phyloP scores from a whole-genome alignment of 2,113 vertebrate species.

The Lagenorhynchus albirostris region DNA sequence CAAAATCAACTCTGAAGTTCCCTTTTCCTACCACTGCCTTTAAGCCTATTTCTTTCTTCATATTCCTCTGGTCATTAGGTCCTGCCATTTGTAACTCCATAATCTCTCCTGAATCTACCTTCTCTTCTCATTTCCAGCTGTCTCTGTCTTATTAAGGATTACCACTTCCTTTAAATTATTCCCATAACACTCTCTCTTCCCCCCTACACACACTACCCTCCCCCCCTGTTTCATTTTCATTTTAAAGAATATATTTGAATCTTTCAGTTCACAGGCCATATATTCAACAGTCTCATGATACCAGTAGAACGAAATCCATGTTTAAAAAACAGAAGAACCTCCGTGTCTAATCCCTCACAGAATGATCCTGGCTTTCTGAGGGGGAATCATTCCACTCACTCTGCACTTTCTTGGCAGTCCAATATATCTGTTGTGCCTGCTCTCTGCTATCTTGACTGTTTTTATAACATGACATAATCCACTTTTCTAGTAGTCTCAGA shows the following conservation, averaged over 20 bases:
- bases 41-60: neutral
- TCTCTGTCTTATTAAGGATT: neutral
- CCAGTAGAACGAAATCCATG: neutral
- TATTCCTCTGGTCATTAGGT: neutral
- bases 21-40: neutral
- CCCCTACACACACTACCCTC: neutral
- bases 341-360: neutral
- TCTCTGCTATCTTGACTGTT: neutral
- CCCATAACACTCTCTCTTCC: neutral
- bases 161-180: neutral
- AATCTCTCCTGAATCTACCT: neutral
- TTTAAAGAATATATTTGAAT: neutral
- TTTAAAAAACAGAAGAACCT: neutral
- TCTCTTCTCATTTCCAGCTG: neutral
- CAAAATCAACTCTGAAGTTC: neutral
- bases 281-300: neutral
- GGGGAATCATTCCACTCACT: neutral
- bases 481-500: neutral
- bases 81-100: neutral
- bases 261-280: neutral
- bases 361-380: neutral
- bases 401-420: neutral
- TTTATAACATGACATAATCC: neutral
- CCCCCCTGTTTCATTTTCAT: neutral
- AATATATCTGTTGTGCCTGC: neutral